Evolutionary conservation across 1,140 invertebrate species (phyloP), one percentile per base, ranked within the genome.

Genomic region (Cardiocondyla obscurior): DNA sequence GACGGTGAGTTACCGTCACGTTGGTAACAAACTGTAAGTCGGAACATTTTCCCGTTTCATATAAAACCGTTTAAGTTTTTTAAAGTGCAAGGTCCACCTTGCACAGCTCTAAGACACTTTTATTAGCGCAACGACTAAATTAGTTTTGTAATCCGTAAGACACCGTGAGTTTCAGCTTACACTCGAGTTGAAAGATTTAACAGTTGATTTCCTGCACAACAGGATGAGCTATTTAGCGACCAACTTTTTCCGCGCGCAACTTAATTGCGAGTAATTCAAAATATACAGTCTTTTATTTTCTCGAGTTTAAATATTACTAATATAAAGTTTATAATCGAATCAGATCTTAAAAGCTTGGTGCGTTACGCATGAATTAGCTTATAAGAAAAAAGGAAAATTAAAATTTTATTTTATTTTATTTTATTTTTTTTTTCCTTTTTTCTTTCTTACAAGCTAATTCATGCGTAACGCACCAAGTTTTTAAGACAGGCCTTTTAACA

Each of bases 51-150:
- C 60, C 33, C 46, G 44, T 77, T 67, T 62, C 74, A 67, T 79
- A 79, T 79, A 79, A 53, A 67, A 53, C 49, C 74, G 33, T 79
- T 79, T 79, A 79, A 79, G 74, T 79, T 79, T 79, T 79, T 79
- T 67, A 79, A 65, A 67, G 46, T 67, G 39, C 19, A 53, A 39
- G 62, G 74, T 67, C 12, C 62, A 28, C 16, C 60, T 64, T 14
- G 36, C 58, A 30, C 28, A 53, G 30, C 67, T 42, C 62, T 19
- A 12, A 46, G 33, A 79, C 62, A 79, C 46, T 79, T 79, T 79
- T 79, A 79, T 79, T 67, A 79, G 46, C 46, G 25, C 74, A 67
- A 79, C 62, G 74, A 53, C 60, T 79, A 79, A 79, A 79, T 79
- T 67, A 79, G 62, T 79, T 79, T 79, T 67, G 60, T 79, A 67